Evolutionary conservation across 2,113 vertebrate genomes (phyloP).

Genomic region (Cacatua alba): DNA sequence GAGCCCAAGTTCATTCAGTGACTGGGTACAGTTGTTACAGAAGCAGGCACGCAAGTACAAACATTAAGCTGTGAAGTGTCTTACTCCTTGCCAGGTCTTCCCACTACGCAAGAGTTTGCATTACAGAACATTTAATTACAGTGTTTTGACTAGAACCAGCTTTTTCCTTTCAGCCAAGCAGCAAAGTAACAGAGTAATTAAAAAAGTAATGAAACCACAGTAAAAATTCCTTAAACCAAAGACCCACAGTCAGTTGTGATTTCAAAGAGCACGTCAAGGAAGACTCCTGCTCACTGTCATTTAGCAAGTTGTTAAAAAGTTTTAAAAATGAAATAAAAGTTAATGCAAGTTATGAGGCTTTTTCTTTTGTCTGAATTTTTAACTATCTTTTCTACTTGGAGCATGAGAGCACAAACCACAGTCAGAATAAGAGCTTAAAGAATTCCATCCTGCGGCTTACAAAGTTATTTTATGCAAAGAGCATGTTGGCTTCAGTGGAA

Average conservation of each 20-base stretch:
- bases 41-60: conserved; percentile 20
- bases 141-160: conserved; percentile 60
- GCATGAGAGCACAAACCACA: neutral
- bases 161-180: conserved; percentile 32
- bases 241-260: neutral
- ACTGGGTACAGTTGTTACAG: neutral
- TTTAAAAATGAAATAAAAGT: conserved; percentile 31
- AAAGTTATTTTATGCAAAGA: neutral
- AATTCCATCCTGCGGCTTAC: neutral
- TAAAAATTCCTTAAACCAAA: conserved; percentile 60
- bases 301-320: conserved; percentile 46
- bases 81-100: conserved; percentile 41
- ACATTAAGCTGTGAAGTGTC: neutral
- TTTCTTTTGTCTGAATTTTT: conserved; percentile 20
- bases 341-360: neutral
- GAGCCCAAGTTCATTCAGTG: neutral
- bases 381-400: neutral
- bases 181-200: conserved; percentile 60
- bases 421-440: neutral
- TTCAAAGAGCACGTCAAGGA: conserved; percentile 23
- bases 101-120: conserved; percentile 14
- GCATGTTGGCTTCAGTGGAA: neutral
- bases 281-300: conserved; percentile 50
- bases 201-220: conserved; percentile 60
- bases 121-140: conserved; percentile 48